A percentile compares a stretch with the other conserved stretches of the same genome.
These are phyloP conservation scores for Carassius carassius DNA, from an alignment of 2,113 vertebrate genomes.

Conservation along the genomic window DNA sequence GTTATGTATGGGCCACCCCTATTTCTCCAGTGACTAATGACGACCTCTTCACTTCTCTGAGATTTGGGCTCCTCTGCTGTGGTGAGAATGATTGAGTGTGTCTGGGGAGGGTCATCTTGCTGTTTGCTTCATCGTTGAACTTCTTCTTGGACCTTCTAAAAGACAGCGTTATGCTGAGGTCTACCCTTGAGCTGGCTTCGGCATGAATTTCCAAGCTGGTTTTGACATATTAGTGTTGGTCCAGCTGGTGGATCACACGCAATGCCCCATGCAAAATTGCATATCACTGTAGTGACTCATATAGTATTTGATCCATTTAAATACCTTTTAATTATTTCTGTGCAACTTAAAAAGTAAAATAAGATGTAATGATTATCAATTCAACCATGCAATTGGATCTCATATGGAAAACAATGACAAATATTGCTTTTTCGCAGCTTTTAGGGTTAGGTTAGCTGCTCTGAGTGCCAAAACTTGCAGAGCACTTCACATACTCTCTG, in stretches of 20 bases:
- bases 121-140: neutral
- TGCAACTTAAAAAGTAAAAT: no score
- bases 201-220: neutral
- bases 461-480: no score
- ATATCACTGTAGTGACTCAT: neutral
- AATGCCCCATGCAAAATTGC: neutral
- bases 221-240: neutral
- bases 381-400: no score
- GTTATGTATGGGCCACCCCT: conserved; percentile 35
- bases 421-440: no score
- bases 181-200: neutral
- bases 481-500: no score
- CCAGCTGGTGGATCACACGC: neutral
- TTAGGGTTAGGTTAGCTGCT: no score
- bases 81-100: neutral
- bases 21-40: conserved; percentile 48
- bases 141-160: neutral
- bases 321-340: neutral
- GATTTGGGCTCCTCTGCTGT: conserved; percentile 13
- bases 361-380: no score
- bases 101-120: neutral
- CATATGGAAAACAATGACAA: no score
- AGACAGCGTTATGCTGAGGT: neutral
- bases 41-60: conserved; percentile 23
- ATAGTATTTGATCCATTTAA: neutral